These are phyloP conservation scores for Dolichoris vasculosae DNA, from an alignment of 1,140 invertebrate genomes.

Conservation along the genomic window DNA sequence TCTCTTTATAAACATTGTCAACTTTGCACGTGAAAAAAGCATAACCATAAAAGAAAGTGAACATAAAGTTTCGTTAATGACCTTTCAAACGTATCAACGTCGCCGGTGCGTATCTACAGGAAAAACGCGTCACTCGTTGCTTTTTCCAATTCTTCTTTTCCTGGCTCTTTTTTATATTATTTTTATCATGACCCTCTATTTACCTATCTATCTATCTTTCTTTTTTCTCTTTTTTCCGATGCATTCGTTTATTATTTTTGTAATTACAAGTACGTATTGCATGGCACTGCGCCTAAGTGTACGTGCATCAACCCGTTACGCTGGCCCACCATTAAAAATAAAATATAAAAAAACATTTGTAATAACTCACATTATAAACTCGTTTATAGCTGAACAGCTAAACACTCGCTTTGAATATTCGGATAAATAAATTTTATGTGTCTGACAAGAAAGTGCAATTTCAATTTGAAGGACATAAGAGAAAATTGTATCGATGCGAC, in stretches of 20 bases:
- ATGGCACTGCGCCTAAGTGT: constrained; percentile 53
- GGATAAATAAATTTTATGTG: background rate
- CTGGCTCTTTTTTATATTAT: constrained; percentile 23
- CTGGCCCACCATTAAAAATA: constrained; percentile 50
- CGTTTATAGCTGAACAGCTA: background rate
- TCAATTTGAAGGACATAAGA: background rate
- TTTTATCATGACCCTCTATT: constrained; percentile 24
- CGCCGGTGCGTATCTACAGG: constrained; percentile 1
- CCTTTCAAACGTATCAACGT: constrained; percentile 20
- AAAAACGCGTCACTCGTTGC: background rate
- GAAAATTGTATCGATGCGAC: too few relatives aligned
- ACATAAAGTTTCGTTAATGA: constrained; percentile 39
- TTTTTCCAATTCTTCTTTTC: background rate
- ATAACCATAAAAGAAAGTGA: constrained; percentile 33
- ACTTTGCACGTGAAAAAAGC: constrained; percentile 19
- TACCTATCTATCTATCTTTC: background rate
- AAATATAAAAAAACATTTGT: background rate
- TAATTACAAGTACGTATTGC: constrained; percentile 65
- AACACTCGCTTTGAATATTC: background rate
- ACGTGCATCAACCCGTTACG: constrained; percentile 52
- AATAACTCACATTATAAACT: background rate
- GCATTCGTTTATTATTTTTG: constrained; percentile 57
- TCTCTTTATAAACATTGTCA: background rate
- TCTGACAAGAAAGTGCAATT: background rate
- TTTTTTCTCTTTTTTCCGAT: constrained; percentile 39